These are phyloP conservation scores for Prietella phreatophila DNA, from an alignment of 2,113 vertebrate genomes.

Conservation along the genomic window DNA sequence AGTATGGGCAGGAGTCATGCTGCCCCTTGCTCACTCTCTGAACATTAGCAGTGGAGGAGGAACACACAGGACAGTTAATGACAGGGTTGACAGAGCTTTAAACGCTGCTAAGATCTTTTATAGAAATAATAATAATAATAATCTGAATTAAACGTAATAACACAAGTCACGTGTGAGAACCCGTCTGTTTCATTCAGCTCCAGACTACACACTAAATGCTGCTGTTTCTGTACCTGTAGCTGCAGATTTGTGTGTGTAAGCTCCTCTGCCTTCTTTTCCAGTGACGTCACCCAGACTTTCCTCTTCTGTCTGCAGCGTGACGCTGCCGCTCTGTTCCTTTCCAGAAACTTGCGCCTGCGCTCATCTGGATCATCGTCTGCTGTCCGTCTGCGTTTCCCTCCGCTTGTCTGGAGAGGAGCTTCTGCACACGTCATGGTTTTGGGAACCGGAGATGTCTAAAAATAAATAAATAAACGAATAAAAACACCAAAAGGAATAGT, in stretches of 20 bases:
- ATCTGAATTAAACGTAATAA: too few relatives aligned
- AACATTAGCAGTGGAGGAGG: background rate
- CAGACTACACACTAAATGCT: too few relatives aligned
- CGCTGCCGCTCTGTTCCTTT: slow-evolving; percentile 94
- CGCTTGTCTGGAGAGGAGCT: slow-evolving; percentile 58
- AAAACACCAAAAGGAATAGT: background rate
- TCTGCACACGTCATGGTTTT: slow-evolving; percentile 48
- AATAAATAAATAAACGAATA: too few relatives aligned
- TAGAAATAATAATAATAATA: too few relatives aligned
- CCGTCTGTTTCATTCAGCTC: too few relatives aligned
- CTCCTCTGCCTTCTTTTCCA: slow-evolving; percentile 99
- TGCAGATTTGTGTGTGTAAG: slow-evolving; percentile 98
- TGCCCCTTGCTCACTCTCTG: background rate
- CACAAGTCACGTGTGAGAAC: background rate
- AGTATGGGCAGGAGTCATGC: background rate
- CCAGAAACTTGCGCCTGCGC: slow-evolving; percentile 94
- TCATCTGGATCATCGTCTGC: slow-evolving; percentile 92
- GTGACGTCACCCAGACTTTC: slow-evolving; percentile 97
- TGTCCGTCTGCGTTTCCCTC: slow-evolving; percentile 83
- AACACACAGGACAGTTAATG: background rate
- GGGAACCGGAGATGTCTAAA: slow-evolving; percentile 64
- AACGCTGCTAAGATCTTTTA: too few relatives aligned
- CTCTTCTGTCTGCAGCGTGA: slow-evolving; percentile 98
- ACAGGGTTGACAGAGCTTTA: background rate
- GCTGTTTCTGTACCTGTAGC: slow-evolving; percentile 82